Percentiles rank a stretch among this genome's conserved stretches.
phyloP scores from a whole-genome alignment of 1,140 invertebrate species.

The Helicoverpa zea region DNA sequence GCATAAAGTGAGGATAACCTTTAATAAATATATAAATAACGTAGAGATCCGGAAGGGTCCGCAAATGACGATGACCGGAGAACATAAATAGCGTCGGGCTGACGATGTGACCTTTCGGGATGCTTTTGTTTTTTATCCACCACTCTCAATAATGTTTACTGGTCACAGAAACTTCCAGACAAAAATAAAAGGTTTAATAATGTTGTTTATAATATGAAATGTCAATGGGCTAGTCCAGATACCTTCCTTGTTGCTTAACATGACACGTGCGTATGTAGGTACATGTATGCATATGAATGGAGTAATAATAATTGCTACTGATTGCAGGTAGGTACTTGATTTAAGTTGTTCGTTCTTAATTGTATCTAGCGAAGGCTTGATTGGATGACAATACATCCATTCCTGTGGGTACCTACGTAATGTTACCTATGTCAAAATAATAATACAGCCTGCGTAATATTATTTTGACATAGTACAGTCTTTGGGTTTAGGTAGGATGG shows the following conservation, averaged over 20 bases:
- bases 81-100: not conserved
- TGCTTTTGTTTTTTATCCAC: not conserved
- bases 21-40: not conserved
- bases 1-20: not conserved
- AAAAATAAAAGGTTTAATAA: conserved; percentile 5
- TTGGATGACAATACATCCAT: too few species aligned
- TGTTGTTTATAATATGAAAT: not conserved
- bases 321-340: too few species aligned
- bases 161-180: not conserved
- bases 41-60: not conserved
- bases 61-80: conserved; percentile 5
- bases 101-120: not conserved
- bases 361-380: too few species aligned
- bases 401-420: too few species aligned
- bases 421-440: too few species aligned
- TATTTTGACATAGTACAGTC: too few species aligned
- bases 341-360: too few species aligned
- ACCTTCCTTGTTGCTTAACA: not conserved
- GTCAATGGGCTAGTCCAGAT: not conserved
- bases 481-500: too few species aligned
- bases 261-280: not conserved
- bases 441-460: too few species aligned
- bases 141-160: not conserved
- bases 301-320: too few species aligned
- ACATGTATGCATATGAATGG: too few species aligned